Evolutionary conservation across 2,888 invertebrate genomes (phyloP), one percentile per base, ranked within the genome.

Genomic region (Hydrotaea diabolus): DNA sequence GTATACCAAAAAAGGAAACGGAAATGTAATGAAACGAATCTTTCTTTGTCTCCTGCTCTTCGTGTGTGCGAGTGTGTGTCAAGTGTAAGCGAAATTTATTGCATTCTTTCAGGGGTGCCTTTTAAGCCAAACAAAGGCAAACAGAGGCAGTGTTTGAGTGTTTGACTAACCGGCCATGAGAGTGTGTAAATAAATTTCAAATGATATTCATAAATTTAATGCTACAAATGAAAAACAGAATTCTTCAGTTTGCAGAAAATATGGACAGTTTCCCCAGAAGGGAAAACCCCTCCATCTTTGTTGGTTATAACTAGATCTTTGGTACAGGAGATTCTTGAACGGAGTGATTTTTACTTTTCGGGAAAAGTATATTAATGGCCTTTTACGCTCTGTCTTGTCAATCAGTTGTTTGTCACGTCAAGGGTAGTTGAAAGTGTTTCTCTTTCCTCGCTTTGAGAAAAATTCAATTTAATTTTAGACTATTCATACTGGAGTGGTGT

Each of bases 81-180:
- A 53, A 72, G 78, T 78, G 73, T 62, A 53, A 64, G 59, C 39
- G 26, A 39, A 73, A 78, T 78, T 72, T 78, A 78, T 72, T 11
- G 57, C 69, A 57, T 55, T 43, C 2, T 77, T 75, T 46, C 66
- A 26, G 59, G 31, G 53, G 49, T 39, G 49, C 49, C n/a, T 49
- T 49, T 49, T 49, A 49, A 49, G n/a, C 2, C n/a, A 13, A 43
- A 49, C 49, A 49, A n/a, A 49, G 43, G 11, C 9, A 43, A 43
- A n/a, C 43, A 43, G 13, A 36, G 36, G 36, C 36, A 8, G 39
- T 13, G 1, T 11, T 39, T 2, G 11, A 39, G 39, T 49, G n/a
- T 49, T n/a, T 49, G 49, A 49, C 5, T 8, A 36, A 36, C 15
- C 13, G 43, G 11, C 11, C n/a, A n/a, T 13, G n/a, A 49, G 49